Base-by-base conservation (phyloP, 2,888 invertebrate genomes). In the Suillia variegata region DNA sequence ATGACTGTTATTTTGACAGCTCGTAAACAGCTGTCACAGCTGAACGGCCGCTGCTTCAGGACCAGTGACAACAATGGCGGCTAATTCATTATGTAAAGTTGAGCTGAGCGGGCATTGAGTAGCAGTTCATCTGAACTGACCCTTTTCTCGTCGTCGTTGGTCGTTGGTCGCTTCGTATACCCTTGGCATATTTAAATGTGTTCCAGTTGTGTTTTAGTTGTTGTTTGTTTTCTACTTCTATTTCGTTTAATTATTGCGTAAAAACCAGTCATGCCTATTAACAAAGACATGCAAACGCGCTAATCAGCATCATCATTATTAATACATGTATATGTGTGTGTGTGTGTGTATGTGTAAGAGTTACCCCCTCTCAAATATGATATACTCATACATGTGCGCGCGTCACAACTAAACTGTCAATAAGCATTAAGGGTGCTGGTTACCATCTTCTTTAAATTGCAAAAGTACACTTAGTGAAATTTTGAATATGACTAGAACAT, bases 191-290 rank as follows among this genome's bases (percentile, higher is more conserved):
- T 51, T 31, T 5, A 24, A 24, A 20, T 50, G 22, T 50, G 22
- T 24, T 5, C 21, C 18, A 24, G n/a, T 51, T 50, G 18, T 48
- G 20, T 4, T 24, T n/a, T 24, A n/a, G 8, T 21, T 22, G 15
- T 50, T 2, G 13, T 50, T 12, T 50, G 15, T 24, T 33, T 26
- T 31, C n/a, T n/a, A n/a, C n/a, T n/a, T n/a, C n/a, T n/a, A n/a
- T n/a, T n/a, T n/a, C n/a, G n/a, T 31, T 4, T 12, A 17, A 34
- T 33, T n/a, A n/a, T n/a, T 45, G 20, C 15, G 45, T 54, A 17
- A 17, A 56, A 56, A 53, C 22, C 58, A 54, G 61, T 56, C 61
- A 58, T 53, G 55, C 58, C 48, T 55, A 58, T 62, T 58, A 62
- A 24, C 47, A 17, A 55, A 62, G 26, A 31, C 38, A 42, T 52